Evolutionary conservation across 2,888 invertebrate species (phyloP), one percentile per base, ranked within the genome.

Genomic region (Nemotelus pantherinus): DNA sequence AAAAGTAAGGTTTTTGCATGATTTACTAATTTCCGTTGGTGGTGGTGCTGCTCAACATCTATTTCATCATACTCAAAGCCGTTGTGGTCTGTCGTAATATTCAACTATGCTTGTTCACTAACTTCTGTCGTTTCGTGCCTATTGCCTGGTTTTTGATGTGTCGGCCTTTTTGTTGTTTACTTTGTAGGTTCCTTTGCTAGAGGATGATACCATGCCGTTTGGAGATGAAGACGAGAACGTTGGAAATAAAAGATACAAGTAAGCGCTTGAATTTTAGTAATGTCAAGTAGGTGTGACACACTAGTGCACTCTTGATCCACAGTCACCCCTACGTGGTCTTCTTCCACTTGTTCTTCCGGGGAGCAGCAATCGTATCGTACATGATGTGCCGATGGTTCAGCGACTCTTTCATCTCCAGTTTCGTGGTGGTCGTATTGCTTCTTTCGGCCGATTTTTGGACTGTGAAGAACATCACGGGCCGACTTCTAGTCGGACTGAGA

Each of bases 361-460:
- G 92, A 78, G 88, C 92, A 0, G 94, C 99, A 0, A 89, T 99
- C 43, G 87, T 96, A 48, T 92, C 94, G 39, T 99, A 99, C 87
- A 89, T 99, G 80, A 89, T 99, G 63, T 97, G 98, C 84, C 93
- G 94, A 5, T 93, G 92, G 91, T 96, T 98, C 88, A 94, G 94
- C 2, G 91, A 92, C 83, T 96, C 96, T 81, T 99, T 98, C 87
- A 97, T 99, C 80, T 93, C 95, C n/a, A 96, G 94, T 88, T 99
- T 99, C 88, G 95, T 99, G 65, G 89, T 93, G 48, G 93, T 99
- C 55, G 91, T 96, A 9, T 88, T 98, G 47, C 89, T 99, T 76
- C 89, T 99, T 5, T 98, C 98, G 0, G 94, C 98, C 88, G 99
- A 99, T 87, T 99, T 99, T 89, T 99, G 99, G 99, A 97, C 97